Base-by-base conservation (phyloP, 2,113 vertebrate species). In the Cheirogaleus medius region DNA sequence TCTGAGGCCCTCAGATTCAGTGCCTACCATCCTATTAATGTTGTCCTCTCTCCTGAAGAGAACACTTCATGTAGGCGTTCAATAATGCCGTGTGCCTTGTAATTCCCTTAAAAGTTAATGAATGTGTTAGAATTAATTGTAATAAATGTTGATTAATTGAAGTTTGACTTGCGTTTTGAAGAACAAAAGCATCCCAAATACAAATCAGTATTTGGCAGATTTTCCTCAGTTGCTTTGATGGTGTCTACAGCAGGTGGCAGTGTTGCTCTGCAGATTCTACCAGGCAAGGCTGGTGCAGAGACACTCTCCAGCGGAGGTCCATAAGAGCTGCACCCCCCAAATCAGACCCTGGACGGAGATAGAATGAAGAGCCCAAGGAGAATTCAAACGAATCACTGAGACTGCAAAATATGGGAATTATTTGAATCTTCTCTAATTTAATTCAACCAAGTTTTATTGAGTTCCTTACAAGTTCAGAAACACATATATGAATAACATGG, bases 241-340 rank as follows among this genome's bases (percentile, higher is more conserved):
- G 69, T 8, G 1, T 12, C 2, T 73, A 69, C 99, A 97, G 98
- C 92, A 99, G 99, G 95, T 97, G 99, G 98, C 98, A 97, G 94
- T 98, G 97, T 98, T 98, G 98, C 4, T 88, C 98, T 37, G 17
- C 82, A 5, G 23, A 96, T 0, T 39, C 23, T 15, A 8, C 0
- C 1, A 1, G 80, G 56, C 17, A 54, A 39, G 10, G 5, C 69
- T 21, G 4, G 63, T 58, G 44, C 11, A 5, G 23, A 15, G n/a
- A 14, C 49, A 18, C 11, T 44, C 54, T 73, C 44, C 12, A 20
- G 54, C 1, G 0, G 0, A 56, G 10, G 42, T 56, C n/a, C 37
- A 25, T 29, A 13, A 68, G 49, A 74, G 13, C 60, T 42, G 54
- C 49, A 69, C 34, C 6, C 14, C 9, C 5, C 44, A 74, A 63